Percentiles rank a stretch among this genome's conserved stretches.
phyloP scores from a whole-genome alignment of 2,888 invertebrate genomes.

The Trachelus stipa region DNA sequence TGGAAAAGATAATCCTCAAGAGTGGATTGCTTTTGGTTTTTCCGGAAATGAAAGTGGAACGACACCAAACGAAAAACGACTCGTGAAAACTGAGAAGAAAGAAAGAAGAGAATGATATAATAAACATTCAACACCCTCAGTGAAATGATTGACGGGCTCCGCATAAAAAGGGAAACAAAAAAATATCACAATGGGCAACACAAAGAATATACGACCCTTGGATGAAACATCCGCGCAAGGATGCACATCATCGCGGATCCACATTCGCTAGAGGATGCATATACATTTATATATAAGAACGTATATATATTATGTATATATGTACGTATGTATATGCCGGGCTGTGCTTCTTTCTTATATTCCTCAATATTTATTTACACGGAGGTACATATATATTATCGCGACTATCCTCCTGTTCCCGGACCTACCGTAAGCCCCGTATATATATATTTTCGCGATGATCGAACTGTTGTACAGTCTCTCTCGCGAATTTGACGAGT shows the following conservation, averaged over 20 bases:
- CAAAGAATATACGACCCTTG: neutral
- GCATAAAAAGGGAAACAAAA: neutral
- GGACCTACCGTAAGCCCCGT: neutral
- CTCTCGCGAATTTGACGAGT: neutral
- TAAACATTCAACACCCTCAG: neutral
- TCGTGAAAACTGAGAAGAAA: neutral
- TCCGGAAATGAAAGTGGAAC: neutral
- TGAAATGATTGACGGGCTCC: neutral
- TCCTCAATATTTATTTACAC: neutral
- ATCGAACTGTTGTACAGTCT: neutral
- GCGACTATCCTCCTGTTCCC: neutral
- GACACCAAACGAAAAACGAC: neutral
- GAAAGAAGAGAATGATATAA: neutral
- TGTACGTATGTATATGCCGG: neutral
- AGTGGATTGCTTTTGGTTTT: neutral
- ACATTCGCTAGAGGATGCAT: neutral
- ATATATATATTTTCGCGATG: neutral
- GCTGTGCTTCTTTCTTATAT: neutral
- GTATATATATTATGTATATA: neutral
- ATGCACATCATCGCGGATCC: neutral
- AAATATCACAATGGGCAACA: neutral
- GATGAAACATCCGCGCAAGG: neutral
- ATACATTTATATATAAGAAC: neutral
- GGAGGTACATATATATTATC: neutral
- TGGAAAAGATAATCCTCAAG: neutral